These are phyloP conservation scores for Molossus alvarezi DNA, from an alignment of 2,797 vertebrate genomes.

Conservation along the genomic window DNA sequence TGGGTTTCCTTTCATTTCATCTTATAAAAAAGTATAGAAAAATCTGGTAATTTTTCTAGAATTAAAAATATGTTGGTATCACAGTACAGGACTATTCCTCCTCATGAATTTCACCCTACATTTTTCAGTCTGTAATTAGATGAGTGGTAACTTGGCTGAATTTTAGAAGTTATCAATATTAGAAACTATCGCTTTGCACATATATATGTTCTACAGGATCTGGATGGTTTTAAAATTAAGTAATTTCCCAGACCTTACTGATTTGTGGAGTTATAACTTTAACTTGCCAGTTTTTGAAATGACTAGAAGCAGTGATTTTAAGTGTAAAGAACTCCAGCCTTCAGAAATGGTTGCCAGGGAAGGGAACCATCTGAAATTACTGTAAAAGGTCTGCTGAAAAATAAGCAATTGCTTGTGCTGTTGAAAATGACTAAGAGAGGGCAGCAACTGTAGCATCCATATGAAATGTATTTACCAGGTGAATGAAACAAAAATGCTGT, in stretches of 20 bases:
- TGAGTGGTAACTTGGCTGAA: background rate
- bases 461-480: background rate
- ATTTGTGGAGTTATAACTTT: background rate
- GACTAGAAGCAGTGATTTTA: background rate
- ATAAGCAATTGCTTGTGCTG: background rate
- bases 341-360: conserved; percentile 12
- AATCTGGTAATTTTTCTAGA: conserved; percentile 30
- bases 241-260: background rate
- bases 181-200: background rate
- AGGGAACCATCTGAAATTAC: background rate
- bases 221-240: conserved; percentile 22
- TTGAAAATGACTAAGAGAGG: background rate
- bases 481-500: background rate
- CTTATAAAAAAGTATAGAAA: background rate
- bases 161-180: conserved; percentile 46
- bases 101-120: background rate
- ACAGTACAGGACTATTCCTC: background rate
- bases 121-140: background rate
- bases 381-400: background rate
- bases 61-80: conserved; percentile 2
- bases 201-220: background rate
- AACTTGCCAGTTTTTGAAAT: background rate
- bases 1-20: conserved; percentile 19
- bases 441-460: background rate
- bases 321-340: background rate